A percentile compares a stretch with the other conserved stretches of the same genome.
phyloP scores from a whole-genome alignment of 2,797 vertebrate species.

The Tadarida brasiliensis region DNA sequence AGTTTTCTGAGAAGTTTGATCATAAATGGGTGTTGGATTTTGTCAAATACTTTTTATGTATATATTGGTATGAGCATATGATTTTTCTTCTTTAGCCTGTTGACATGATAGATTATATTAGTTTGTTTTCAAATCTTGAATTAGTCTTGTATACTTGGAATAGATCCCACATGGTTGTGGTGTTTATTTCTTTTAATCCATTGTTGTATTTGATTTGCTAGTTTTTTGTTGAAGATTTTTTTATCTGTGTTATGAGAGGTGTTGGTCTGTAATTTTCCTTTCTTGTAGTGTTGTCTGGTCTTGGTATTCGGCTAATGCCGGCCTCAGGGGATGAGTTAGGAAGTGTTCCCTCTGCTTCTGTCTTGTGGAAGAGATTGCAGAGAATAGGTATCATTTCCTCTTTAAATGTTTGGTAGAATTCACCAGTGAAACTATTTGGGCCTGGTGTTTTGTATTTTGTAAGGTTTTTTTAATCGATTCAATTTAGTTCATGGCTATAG shows the following conservation, averaged over 20 bases:
- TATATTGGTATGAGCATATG: background rate
- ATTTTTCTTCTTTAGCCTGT: slow-evolving; percentile 7
- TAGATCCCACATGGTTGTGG: too few species aligned
- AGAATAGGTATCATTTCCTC: background rate
- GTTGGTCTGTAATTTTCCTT: too few species aligned
- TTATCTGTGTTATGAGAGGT: too few species aligned
- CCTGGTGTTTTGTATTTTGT: background rate
- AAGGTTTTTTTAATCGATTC: background rate
- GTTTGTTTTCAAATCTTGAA: background rate
- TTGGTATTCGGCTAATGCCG: too few species aligned
- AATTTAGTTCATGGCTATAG: background rate
- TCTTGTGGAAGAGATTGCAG: background rate
- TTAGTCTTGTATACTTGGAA: background rate
- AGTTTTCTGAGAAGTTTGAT: slow-evolving; percentile 8
- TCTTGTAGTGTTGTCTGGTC: too few species aligned
- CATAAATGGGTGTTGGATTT: background rate
- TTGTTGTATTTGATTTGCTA: too few species aligned
- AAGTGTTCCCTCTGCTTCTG: too few species aligned
- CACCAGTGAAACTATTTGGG: background rate
- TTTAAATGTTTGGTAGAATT: background rate
- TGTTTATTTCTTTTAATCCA: too few species aligned
- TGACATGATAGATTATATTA: background rate
- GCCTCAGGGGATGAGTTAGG: too few species aligned
- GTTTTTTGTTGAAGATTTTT: too few species aligned
- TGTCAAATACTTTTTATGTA: too few species aligned